Percentiles rank a stretch among this genome's conserved stretches.
phyloP scores from a whole-genome alignment of 2,797 vertebrate genomes.

The Babyrousa celebensis region DNA sequence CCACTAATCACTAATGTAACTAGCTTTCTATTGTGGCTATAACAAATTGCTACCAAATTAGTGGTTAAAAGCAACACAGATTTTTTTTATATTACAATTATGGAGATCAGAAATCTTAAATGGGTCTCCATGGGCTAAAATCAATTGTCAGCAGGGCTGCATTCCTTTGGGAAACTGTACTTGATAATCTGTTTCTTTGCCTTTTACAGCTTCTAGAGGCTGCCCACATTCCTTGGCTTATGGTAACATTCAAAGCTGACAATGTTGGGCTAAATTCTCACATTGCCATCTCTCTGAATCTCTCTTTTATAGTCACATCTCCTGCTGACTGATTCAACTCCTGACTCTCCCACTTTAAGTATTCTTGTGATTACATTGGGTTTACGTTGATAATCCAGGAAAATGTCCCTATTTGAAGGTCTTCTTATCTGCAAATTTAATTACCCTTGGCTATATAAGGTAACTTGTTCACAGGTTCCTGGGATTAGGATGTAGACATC shows the following conservation, averaged over 20 bases:
- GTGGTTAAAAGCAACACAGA: not conserved
- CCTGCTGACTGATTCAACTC: not conserved
- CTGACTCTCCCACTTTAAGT: not conserved
- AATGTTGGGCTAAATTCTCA: not conserved
- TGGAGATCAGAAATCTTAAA: not conserved
- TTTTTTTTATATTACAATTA: not conserved
- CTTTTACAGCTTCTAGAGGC: not conserved
- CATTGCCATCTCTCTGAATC: not conserved
- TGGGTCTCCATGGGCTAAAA: not conserved
- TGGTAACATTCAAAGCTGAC: not conserved
- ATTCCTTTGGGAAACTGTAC: not conserved
- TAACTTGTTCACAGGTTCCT: not conserved
- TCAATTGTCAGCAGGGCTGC: not conserved
- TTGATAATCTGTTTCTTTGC: not conserved
- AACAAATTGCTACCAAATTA: not conserved
- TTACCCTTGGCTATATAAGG: not conserved
- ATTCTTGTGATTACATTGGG: not conserved
- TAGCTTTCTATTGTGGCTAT: not conserved
- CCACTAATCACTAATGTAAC: not conserved
- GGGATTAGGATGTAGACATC: not conserved
- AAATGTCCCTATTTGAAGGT: not conserved
- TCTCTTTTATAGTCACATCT: not conserved
- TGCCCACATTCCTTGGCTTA: not conserved
- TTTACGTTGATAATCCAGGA: not conserved
- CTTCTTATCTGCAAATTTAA: constrained; percentile 30